A percentile compares a stretch with the other conserved stretches of the same genome.
Conservation (phyloP, 2,113 vertebrate genomes). For the Phodopus roborovskii region DNA sequence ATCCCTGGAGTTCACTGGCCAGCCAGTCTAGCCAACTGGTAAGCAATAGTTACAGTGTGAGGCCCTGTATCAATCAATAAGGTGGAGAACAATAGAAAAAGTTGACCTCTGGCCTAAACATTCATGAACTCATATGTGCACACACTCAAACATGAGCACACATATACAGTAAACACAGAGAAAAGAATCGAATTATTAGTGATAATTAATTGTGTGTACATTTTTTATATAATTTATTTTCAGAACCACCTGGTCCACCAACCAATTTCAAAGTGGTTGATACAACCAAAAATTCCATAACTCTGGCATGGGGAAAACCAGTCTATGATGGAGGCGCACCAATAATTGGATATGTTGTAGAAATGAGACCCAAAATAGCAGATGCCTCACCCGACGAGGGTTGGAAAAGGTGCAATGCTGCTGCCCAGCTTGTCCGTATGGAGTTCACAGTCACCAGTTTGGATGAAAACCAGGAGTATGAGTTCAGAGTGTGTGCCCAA, state of each 20-base stretch:
- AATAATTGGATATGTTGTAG: conserved; percentile 96
- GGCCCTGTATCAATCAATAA: background rate
- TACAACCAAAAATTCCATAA: conserved; percentile 93
- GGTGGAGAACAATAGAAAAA: background rate
- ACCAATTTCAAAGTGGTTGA: conserved; percentile 95
- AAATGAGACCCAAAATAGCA: conserved; percentile 91
- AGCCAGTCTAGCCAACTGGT: too few relatives aligned
- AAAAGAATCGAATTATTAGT: background rate
- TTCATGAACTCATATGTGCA: too few relatives aligned
- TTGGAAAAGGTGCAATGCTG: conserved; percentile 97
- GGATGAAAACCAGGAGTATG: conserved; percentile 93
- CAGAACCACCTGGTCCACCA: conserved; percentile 97
- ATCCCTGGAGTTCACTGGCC: background rate
- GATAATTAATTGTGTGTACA: conserved; percentile 15
- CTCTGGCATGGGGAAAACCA: conserved; percentile 95
- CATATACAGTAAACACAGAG: background rate
- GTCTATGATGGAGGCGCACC: conserved; percentile 96
- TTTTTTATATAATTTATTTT: conserved; percentile 69
- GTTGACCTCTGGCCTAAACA: background rate
- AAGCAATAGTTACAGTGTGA: background rate
- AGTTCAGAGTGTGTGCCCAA: conserved; percentile 98
- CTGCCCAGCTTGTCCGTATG: conserved; percentile 93
- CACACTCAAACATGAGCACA: background rate
- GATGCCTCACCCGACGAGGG: conserved; percentile 93
- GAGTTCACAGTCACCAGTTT: conserved; percentile 95